Evolutionary conservation across 2,113 vertebrate species (phyloP).

Genomic region (Proteles cristata): DNA sequence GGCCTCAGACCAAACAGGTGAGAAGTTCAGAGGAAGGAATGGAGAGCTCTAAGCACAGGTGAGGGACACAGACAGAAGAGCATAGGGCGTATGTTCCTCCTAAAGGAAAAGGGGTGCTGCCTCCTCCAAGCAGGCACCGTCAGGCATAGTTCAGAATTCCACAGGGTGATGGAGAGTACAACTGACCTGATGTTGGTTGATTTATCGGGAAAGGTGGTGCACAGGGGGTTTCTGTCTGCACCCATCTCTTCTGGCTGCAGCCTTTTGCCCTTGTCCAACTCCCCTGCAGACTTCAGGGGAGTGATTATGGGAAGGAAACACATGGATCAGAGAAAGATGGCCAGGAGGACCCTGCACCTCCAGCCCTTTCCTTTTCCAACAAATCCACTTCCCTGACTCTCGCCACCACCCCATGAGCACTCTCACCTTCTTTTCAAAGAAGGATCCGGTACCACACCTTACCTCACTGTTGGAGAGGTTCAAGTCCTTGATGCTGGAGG

Average conservation of each 20-base stretch:
- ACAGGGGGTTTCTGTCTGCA: conserved; percentile 88
- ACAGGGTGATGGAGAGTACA: conserved; percentile 87
- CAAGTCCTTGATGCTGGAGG: conserved; percentile 85
- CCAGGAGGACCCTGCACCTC: neutral
- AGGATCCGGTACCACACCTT: neutral
- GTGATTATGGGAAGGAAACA: neutral
- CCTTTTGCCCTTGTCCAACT: conserved; percentile 89
- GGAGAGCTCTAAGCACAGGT: neutral
- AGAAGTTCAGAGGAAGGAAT: neutral
- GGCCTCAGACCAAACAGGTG: too few species aligned
- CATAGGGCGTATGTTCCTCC: neutral
- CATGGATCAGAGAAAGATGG: neutral
- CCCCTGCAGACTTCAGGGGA: conserved; percentile 82
- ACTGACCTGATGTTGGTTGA: conserved; percentile 82
- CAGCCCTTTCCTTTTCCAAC: neutral
- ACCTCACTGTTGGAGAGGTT: conserved; percentile 89
- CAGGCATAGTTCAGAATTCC: conserved; percentile 85
- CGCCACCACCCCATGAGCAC: neutral
- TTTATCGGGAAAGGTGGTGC: conserved; percentile 88
- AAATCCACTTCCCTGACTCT: neutral
- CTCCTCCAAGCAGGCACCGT: neutral
- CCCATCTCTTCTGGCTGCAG: conserved; percentile 89
- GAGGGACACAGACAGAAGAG: neutral
- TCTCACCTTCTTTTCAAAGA: neutral
- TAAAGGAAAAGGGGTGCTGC: neutral